Evolutionary conservation across 2,113 vertebrate species (phyloP), one percentile per base, ranked within the genome.

Genomic region (Corydoras maculifer): DNA sequence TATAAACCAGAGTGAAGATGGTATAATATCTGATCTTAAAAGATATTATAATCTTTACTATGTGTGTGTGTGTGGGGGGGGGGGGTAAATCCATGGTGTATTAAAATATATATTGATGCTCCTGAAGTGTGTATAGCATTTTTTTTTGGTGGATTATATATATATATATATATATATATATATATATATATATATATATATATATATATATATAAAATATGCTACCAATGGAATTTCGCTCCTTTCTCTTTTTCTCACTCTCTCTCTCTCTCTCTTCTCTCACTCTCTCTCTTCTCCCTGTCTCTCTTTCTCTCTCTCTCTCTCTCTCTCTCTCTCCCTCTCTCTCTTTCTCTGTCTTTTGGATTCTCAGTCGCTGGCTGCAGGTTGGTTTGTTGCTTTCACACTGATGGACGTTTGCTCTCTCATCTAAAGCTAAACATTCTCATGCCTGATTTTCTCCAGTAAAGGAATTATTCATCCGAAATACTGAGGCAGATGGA

Each of bases 241-340:
- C 15, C 59, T 13, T 25, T 25, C 64, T 29, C 15, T 69, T 13
- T 25, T 25, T 25, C 18, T 25, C 18, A 25, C 2, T 25, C 18
- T 25, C 18, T 25, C 18, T 25, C 18, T 50, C 57, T 69, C 55
- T 69, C 14, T 59, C 57, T 68, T 57, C 65, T 68, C 65, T 57
- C 53, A 32, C 54, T 65, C 63, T 65, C 62, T 65, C 62, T 50
- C 53, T 32, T 8, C 12, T 61, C 15, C 59, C 18, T 25, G 18
- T 25, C 18, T 25, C 18, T 25, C 18, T 25, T 2, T 2, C 18
- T 25, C 18, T 25, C 1, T 50, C 57, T 69, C 55, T 69, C 31
- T 57, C 30, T 31, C 54, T 48, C 30, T 57, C 29, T 31, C 54
- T 48, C 54, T 63, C 61, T n/a, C 82, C 75, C 84, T 84, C 84